Percentiles rank a stretch among this genome's conserved stretches.
These are phyloP conservation scores for Zaprionus nigranus DNA, from an alignment of 1,140 invertebrate species.

Conservation along the genomic window DNA sequence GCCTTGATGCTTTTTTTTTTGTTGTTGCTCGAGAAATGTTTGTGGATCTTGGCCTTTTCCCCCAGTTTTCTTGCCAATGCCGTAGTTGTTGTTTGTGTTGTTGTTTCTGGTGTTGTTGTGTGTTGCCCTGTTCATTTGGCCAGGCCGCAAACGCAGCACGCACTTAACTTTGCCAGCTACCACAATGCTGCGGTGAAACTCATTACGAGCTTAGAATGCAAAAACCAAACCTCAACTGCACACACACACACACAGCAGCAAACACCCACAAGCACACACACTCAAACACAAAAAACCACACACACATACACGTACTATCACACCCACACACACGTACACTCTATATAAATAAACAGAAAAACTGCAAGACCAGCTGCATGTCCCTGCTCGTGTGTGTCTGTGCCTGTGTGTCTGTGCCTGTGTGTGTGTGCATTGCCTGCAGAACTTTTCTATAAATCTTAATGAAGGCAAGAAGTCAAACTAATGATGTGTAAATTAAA, in stretches of 20 bases:
- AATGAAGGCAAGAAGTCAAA: constrained; percentile 64
- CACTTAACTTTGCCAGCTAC: constrained; percentile 78
- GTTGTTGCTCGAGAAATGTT: constrained; percentile 58
- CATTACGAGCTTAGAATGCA: constrained; percentile 81
- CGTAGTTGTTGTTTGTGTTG: not conserved
- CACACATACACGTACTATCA: constrained; percentile 9
- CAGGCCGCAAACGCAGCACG: constrained; percentile 74
- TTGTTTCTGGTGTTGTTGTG: constrained; percentile 32
- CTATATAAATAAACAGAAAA: constrained; percentile 21
- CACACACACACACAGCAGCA: not conserved
- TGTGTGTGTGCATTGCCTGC: constrained; percentile 7
- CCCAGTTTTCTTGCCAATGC: constrained; percentile 49
- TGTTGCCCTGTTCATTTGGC: constrained; percentile 66
- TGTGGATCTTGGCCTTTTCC: constrained; percentile 59
- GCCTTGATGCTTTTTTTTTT: constrained; percentile 32
- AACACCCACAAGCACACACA: constrained; percentile 29
- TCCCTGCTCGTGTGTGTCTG: constrained; percentile 2
- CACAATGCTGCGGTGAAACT: constrained; percentile 78
- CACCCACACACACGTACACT: constrained; percentile 2
- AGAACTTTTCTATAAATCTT: constrained; percentile 74
- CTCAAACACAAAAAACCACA: constrained; percentile 17
- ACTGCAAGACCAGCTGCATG: constrained; percentile 1
- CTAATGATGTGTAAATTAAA: constrained; percentile 78
- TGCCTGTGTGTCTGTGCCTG: constrained; percentile 5
- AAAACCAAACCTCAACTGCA: constrained; percentile 64